Evolutionary conservation across 2,888 invertebrate species (phyloP), one percentile per base, ranked within the genome.

Genomic region (Branchipolynoe longqiensis): DNA sequence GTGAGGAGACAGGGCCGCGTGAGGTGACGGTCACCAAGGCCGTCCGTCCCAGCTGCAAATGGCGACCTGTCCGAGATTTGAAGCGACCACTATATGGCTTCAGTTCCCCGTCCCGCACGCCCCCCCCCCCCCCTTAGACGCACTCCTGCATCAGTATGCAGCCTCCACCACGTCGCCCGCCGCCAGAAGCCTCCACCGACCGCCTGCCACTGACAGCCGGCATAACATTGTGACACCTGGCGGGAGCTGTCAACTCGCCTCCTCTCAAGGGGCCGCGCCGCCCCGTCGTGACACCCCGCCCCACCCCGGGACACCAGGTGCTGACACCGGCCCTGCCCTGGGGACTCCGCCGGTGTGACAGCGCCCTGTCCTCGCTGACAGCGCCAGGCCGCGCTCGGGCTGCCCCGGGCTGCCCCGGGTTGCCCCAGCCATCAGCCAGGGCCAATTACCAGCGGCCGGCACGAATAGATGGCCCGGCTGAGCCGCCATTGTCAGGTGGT

Each of bases 221-320:
- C 73, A 73, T 73, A 73, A 73, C 73, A 73, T 73, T 73, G 73
- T 73, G 73, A 73, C 73, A 73, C 40, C 73, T 73, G 40, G 41
- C 73, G 48, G 48, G 48, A 48, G 8, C 8, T 48, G 48, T 48
- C 48, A 8, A 48, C 48, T n/a, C n/a, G n/a, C 31, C n/a, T 12
- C 62, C 62, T 25, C 31, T 31, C 62, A 18, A 56, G 25, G 25
- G 28, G 28, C 25, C 25, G 62, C 25, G n/a, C 25, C 62, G 31
- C 62, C 62, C 62, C 2, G 28, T 31, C 62, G 28, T 62, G 25
- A n/a, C 62, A 14, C 62, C 62, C 62, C 31, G 62, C 1, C 56
- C 56, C 3, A 1, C 48, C 48, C 18, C 48, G 31, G 62, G 62
- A 31, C 62, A 25, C 62, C 25, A 28, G 62, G 62, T 18, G n/a